phyloP scores from a whole-genome alignment of 37 sponge, comb jelly and placozoan species.

The Theonella swinhoei region DNA sequence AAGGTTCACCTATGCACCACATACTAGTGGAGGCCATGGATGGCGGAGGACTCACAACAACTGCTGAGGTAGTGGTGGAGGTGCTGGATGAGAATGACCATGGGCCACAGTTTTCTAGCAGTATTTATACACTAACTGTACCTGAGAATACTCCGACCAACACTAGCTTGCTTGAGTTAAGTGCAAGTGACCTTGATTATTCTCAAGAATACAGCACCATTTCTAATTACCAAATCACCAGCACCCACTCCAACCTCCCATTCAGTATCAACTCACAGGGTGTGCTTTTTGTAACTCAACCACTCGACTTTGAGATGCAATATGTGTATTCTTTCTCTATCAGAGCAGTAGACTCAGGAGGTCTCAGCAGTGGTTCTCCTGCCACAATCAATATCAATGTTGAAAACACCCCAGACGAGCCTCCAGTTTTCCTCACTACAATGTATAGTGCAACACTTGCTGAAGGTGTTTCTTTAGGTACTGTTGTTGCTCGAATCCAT shows the following conservation, averaged over 20 bases:
- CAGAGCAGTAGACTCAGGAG: conserved; percentile 54
- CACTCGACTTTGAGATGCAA: conserved; percentile 63
- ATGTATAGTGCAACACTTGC: conserved; percentile 13
- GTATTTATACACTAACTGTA: conserved; percentile 19
- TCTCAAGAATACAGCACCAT: conserved; percentile 9
- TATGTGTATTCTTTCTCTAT: conserved; percentile 41
- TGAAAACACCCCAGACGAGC: conserved; percentile 52
- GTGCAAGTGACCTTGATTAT: conserved; percentile 39
- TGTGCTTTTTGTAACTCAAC: background rate
- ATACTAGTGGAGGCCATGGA: conserved; percentile 48
- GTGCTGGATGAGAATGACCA: conserved; percentile 66
- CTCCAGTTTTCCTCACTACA: conserved; percentile 31
- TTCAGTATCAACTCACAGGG: conserved; percentile 36
- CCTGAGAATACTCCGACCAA: conserved; percentile 33
- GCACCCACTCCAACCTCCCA: conserved; percentile 15
- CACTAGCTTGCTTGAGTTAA: conserved; percentile 11
- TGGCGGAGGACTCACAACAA: conserved; percentile 34
- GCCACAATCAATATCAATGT: conserved; percentile 45
- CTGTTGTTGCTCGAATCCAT: conserved; percentile 8
- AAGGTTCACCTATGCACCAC: background rate
- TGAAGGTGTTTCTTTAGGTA: conserved; percentile 36
- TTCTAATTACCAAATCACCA: background rate
- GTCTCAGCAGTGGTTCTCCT: conserved; percentile 31
- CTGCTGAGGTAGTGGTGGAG: conserved; percentile 17
- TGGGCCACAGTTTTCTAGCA: conserved; percentile 25